Base-by-base conservation (phyloP, 2,888 invertebrate species). In the Rhingia campestris region DNA sequence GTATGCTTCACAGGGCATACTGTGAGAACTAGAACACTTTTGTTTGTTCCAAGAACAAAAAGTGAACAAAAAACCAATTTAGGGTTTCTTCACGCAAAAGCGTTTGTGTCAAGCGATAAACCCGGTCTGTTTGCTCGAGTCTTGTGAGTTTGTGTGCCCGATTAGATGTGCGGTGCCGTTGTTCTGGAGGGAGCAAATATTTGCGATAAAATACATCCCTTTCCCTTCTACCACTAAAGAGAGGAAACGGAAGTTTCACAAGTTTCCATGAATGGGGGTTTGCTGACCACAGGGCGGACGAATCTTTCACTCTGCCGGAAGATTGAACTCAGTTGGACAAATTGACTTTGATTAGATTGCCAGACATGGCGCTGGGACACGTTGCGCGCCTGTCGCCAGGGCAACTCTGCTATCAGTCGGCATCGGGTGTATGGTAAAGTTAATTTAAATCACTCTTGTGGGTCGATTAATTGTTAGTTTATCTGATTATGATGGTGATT, bases 321-420 rank as follows among this genome's bases (percentile, higher is more conserved):
- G 49, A 49, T 49, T 49, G 30, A 63, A 43, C 43, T 54, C 58
- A 51, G 58, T 66, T 66, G 61, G 61, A 80, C 74, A 74, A 81
- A 81, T 75, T 81, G 75, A 51, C 75, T 81, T 47, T 81, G 81
- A 81, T 81, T 81, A 64, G 75, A 64, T 70, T 67, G 63, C 45
- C 54, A 61, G 79, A 73, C 72, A 64, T 64, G 72, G 77, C 64
- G 72, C 77, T 77, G 64, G 22, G 49, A 30, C 37, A 54, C 45
- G 63, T 56, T 63, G 58, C 43, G 53, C 14, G 22, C 63, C 51
- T 30, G 41, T 56, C 9, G 70, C 47, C 37, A 37, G 22, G n/a
- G 32, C 22, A 75, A 75, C 33, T 47, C 54, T 43, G 12, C 10
- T 59, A 5, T 53, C 37, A 41, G 53, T 49, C 47, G 22, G 22